Evolutionary conservation across 2,888 invertebrate species (phyloP), one percentile per base, ranked within the genome.

Genomic region (Seira ritae): DNA sequence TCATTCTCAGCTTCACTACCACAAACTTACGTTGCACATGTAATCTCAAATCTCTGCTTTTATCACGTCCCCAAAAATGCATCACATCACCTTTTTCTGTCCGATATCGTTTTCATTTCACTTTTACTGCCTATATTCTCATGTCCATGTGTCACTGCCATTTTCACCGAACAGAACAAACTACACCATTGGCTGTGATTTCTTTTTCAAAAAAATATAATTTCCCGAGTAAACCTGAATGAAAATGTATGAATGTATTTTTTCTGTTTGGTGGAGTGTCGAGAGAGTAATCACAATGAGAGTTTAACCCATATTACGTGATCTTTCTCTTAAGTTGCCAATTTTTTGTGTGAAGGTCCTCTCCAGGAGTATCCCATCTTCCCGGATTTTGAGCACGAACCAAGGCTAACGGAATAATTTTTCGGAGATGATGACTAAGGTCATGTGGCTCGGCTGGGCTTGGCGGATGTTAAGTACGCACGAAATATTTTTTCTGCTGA

Each of bases 371-470:
- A 80, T 80, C 80, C 73, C 72, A 73, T 80, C 73, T 80, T 17
- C 6, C 23, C 67, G 80, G 80, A 80, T 80, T 80, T 80, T 80
- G 73, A 80, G 80, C 80, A 80, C 80, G 80, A 80, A 80, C 80
- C 50, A 67, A 42, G 67, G 73, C 72, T 71, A 71, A 79, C 71
- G 79, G 66, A 79, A n/a, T 24, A 0, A n/a, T 23, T 24, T 42
- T 72, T 37, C 1, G 75, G 67, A 50, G 31, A 31, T 22, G 69
- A 77, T 20, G 68, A 76, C 69, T 69, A 68, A 70, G 78, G 78
- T 66, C 79, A 50, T 66, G 50, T 66, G 12, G 22, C 17, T 12
- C n/a, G 15, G 37, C 15, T 4, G 22, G 20, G 78, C 65, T 65
- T 46, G 77, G 37, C 31, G 19, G n/a, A 75, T 55, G 50, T 55